Base-by-base conservation (phyloP, 2,113 vertebrate genomes). In the Parus major region DNA sequence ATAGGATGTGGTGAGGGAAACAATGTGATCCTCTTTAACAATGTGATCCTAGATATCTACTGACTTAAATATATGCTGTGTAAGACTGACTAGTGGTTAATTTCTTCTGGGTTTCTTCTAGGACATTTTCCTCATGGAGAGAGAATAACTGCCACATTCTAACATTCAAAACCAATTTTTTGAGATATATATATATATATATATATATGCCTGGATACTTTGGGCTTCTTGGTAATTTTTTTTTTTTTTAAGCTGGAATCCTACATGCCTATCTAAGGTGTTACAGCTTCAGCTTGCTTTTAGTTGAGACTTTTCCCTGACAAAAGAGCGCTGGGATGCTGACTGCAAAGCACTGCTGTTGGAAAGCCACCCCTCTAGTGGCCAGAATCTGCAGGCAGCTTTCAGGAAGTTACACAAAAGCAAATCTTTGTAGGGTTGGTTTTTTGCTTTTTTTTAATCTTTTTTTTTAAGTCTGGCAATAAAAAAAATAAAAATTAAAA, bases 301-400 rank as follows among this genome's bases (percentile, higher is more conserved):
- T 69, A 66, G 24, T 50, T 86, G 46, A 92, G 60, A 10, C 15
- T 86, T 86, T 60, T 81, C 23, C 21, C 60, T 64, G 93, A 71
- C 73, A 70, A 90, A 91, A 88, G 46, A 44, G 76, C 0, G 0
- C 52, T 60, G 68, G 6, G 16, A 76, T 90, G 31, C 59, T 41
- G 71, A 20, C 41, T 75, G 60, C 0, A 22, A 70, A 79, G 50
- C 11, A 14, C 72, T 84, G 86, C 47, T 70, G 55, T 22, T 91
- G 86, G 63, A 78, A 95, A 96, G 82, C 78, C 91, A 77, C 50
- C 96, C 97, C 82, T 95, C 96, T 96, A 95, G 97, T 75, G 96
- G 96, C 31, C 92, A 71, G 52, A 78, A 56, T 68, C 88, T 50
- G 91, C 44, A 71, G 8, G 39, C 79, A 89, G 61, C 56, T 92